Percentiles rank a stretch among this genome's conserved stretches.
These are phyloP conservation scores for Ennomos erosarius DNA, from an alignment of 2,888 invertebrate species.

Conservation along the genomic window DNA sequence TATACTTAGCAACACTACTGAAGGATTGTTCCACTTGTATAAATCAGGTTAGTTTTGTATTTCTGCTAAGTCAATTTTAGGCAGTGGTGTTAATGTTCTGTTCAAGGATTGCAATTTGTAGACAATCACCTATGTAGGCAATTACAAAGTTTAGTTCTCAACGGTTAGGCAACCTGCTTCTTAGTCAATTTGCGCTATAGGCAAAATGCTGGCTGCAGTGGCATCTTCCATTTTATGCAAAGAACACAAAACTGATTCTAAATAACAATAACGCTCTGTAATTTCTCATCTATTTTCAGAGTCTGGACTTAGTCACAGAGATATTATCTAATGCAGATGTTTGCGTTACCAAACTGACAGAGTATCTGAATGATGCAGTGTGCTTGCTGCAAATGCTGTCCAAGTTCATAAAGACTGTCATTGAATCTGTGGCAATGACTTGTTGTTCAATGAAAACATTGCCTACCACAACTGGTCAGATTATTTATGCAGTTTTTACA, in stretches of 20 bases:
- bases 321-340: slow-evolving; percentile 48
- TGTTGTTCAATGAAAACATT: slow-evolving; percentile 58
- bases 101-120: slow-evolving; percentile 3
- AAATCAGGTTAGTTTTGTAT: slow-evolving; percentile 53
- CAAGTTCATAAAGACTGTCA: slow-evolving; percentile 56
- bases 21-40: slow-evolving; percentile 62
- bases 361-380: slow-evolving; percentile 59
- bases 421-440: slow-evolving; percentile 56
- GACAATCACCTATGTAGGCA: no score
- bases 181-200: not conserved
- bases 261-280: not conserved
- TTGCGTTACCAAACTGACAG: slow-evolving; percentile 45
- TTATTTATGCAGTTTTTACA: slow-evolving; percentile 70
- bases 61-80: no score
- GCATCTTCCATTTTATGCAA: no score
- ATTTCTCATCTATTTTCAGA: slow-evolving; percentile 54
- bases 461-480: slow-evolving; percentile 61
- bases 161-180: not conserved
- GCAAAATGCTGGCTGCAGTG: no score
- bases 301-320: slow-evolving; percentile 52
- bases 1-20: slow-evolving; percentile 53
- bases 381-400: slow-evolving; percentile 60
- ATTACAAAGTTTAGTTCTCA: no score
- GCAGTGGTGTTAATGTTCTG: no score
- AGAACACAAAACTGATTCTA: no score